Evolutionary conservation across 2,888 invertebrate species (phyloP), one percentile per base, ranked within the genome.

Genomic region (Lymantria monacha): DNA sequence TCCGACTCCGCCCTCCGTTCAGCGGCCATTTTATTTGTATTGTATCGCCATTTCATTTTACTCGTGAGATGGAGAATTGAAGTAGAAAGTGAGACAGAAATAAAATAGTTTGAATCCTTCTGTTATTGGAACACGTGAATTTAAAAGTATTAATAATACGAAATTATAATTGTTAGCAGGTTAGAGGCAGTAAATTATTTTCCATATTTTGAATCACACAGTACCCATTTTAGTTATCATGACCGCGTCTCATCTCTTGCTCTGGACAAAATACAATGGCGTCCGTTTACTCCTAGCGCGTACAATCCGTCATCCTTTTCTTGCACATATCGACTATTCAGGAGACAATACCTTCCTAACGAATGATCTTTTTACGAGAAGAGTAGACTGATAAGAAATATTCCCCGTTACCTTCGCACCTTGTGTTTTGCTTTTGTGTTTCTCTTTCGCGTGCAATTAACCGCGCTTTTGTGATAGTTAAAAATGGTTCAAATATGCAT

Each of bases 1-100:
- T 38, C 36, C 36, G 36, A 9, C 36, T 36, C 38, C 38, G 38
- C n/a, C 38, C 38, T n/a, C 38, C 38, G 2, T 2, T 12, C 36
- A 44, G 59, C 73, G 78, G 89, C 91, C 92, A 91, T 92, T 83
- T 90, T 89, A 78, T 76, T 85, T 66, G 61, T 64, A 41, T 79
- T 79, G 77, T 92, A 91, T 91, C 87, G 91, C 92, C 92, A 91
- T 92, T 92, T 92, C 92, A 74, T 91, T 90, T 86, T 79, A 83
- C 76, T 83, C 70, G 76, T 89, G 91, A 91, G 91, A 91, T 90
- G 84, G 91, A 89, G 79, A 85, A 88, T 85, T 83, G 64, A 65
- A 66, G 72, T 79, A 74, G 77, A 82, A 92, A 92, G 92, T 85
- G 92, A 92, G 92, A 92, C 80, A 90, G 91, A 91, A 86, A 87